Evolutionary conservation across 2,113 vertebrate genomes (phyloP).

Genomic region (Daboia siamensis): DNA sequence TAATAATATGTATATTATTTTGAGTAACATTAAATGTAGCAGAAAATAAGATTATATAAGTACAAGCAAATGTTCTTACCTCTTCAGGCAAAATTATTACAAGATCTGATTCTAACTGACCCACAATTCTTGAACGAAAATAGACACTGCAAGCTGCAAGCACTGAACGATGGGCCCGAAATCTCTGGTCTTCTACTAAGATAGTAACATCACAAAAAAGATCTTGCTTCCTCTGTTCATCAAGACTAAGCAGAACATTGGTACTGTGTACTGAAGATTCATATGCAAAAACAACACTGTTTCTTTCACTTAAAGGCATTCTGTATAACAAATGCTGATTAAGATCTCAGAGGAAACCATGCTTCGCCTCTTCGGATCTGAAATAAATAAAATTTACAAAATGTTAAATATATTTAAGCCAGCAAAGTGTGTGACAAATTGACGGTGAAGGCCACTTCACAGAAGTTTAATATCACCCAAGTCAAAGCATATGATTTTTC

Average conservation of each 20-base stretch:
- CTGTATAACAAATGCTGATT: slow-evolving; percentile 52
- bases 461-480: background rate
- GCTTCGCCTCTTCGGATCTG: slow-evolving; percentile 68
- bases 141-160: slow-evolving; percentile 90
- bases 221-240: slow-evolving; percentile 73
- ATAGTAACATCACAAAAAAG: slow-evolving; percentile 81
- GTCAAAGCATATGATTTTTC: background rate
- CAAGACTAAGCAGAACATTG: slow-evolving; percentile 72
- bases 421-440: background rate
- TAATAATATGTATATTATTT: background rate
- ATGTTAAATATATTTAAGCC: background rate
- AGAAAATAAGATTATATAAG: background rate
- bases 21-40: accelerated
- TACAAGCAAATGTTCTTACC: slow-evolving; percentile 65
- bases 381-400: background rate
- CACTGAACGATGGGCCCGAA: slow-evolving; percentile 86
- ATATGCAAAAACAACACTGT: slow-evolving; percentile 71
- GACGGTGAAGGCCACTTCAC: background rate
- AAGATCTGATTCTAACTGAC: slow-evolving; percentile 69
- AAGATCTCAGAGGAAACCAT: slow-evolving; percentile 67
- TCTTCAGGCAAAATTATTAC: slow-evolving; percentile 85
- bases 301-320: slow-evolving; percentile 76
- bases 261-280: slow-evolving; percentile 75
- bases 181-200: slow-evolving; percentile 80
- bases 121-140: slow-evolving; percentile 78